These are phyloP conservation scores for Neoascia interrupta DNA, from an alignment of 2,888 invertebrate species.

Conservation along the genomic window DNA sequence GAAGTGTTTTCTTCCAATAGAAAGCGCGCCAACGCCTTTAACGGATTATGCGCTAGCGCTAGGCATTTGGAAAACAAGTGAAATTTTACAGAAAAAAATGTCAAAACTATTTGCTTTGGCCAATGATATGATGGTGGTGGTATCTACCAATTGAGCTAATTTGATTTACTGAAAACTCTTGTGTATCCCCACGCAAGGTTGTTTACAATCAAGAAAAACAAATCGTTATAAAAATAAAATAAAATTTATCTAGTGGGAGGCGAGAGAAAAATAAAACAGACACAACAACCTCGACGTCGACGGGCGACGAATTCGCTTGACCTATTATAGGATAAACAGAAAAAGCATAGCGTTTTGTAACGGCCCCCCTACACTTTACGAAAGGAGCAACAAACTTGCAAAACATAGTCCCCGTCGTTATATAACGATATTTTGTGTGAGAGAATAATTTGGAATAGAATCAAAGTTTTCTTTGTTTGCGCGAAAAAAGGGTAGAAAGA, in stretches of 20 bases:
- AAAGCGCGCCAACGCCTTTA: slow-evolving; percentile 50
- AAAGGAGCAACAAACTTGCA: slow-evolving; percentile 44
- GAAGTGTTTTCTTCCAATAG: slow-evolving; percentile 18
- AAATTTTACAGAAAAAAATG: neutral
- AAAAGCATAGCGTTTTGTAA: too few species aligned
- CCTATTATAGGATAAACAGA: slow-evolving; percentile 42
- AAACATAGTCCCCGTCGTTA: slow-evolving; percentile 20
- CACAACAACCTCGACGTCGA: slow-evolving; percentile 29
- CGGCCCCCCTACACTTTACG: too few species aligned
- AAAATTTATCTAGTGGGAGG: slow-evolving; percentile 21
- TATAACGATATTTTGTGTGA: slow-evolving; percentile 12
- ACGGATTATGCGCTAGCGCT: neutral
- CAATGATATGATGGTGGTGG: neutral
- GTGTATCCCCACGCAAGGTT: slow-evolving; percentile 30
- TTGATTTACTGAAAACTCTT: slow-evolving; percentile 12
- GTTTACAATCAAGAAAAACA: slow-evolving; percentile 1
- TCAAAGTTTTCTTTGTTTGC: slow-evolving; percentile 46
- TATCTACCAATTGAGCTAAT: too few species aligned
- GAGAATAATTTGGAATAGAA: slow-evolving; percentile 9
- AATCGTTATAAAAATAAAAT: neutral
- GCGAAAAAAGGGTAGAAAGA: slow-evolving; percentile 15
- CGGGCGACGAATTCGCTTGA: slow-evolving; percentile 18
- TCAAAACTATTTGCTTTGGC: too few species aligned
- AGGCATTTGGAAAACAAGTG: neutral
- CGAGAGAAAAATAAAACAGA: slow-evolving; percentile 11